A percentile compares a stretch with the other conserved stretches of the same genome.
Conservation (phyloP, 1,140 invertebrate species). For the Caenorhabditis remanei region DNA sequence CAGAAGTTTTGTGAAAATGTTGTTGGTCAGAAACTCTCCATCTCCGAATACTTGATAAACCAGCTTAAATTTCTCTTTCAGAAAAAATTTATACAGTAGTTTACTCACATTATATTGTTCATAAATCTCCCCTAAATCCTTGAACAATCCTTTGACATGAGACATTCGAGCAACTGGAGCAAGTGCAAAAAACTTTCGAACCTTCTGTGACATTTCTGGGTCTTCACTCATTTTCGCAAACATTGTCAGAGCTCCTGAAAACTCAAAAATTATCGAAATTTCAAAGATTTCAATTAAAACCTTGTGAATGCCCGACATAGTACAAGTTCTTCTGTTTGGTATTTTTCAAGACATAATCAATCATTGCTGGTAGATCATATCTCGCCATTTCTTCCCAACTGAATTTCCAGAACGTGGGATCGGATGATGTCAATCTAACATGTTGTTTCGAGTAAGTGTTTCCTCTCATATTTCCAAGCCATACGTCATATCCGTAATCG, state of each 20-base stretch:
- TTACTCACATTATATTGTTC: slow-evolving; percentile 65
- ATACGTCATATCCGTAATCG: slow-evolving; percentile 85
- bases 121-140: slow-evolving; percentile 68
- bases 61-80: slow-evolving; percentile 47
- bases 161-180: slow-evolving; percentile 68
- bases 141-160: slow-evolving; percentile 69
- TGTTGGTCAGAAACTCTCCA: slow-evolving; percentile 71
- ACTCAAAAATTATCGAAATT: slow-evolving; percentile 69
- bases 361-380: slow-evolving; percentile 83
- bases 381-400: slow-evolving; percentile 83
- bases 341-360: slow-evolving; percentile 82
- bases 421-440: slow-evolving; percentile 65
- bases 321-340: slow-evolving; percentile 81
- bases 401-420: slow-evolving; percentile 78
- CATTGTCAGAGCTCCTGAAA: slow-evolving; percentile 79
- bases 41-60: slow-evolving; percentile 70
- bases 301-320: slow-evolving; percentile 61
- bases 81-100: neutral
- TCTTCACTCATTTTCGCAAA: slow-evolving; percentile 78
- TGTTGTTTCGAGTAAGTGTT: slow-evolving; percentile 82
- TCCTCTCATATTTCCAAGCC: slow-evolving; percentile 83
- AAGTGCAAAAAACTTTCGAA: slow-evolving; percentile 69
- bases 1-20: slow-evolving; percentile 66
- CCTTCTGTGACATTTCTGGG: slow-evolving; percentile 63
- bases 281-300: neutral